Conservation (phyloP, 2,113 vertebrate genomes). For the Irena cyanogastra region DNA sequence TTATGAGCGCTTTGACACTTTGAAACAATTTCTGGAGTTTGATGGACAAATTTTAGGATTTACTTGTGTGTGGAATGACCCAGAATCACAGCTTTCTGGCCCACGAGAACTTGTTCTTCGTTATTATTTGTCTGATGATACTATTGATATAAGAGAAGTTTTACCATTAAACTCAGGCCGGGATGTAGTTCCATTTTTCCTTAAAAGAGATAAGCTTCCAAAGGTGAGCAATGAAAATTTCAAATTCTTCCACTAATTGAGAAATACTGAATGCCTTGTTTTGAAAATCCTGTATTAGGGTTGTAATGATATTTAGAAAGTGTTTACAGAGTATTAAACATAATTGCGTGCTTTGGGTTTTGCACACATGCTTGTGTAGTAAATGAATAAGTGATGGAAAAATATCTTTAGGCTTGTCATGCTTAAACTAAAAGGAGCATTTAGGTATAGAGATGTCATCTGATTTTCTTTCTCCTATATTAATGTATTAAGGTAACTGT, state of each 20-base stretch:
- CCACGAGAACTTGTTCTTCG: constrained; percentile 78
- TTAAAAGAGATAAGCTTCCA: constrained; percentile 83
- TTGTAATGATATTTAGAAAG: background rate
- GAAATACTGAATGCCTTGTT: background rate
- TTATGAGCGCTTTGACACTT: constrained; percentile 78
- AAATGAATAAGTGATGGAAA: background rate
- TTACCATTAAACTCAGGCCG: constrained; percentile 76
- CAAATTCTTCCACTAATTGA: background rate
- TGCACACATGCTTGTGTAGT: background rate
- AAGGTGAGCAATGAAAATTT: constrained; percentile 77
- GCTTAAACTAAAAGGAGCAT: background rate
- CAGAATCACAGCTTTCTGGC: constrained; percentile 65
- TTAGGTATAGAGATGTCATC: background rate
- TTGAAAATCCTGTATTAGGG: background rate
- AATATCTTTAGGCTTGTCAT: background rate
- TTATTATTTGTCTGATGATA: constrained; percentile 89
- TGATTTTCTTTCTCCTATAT: background rate
- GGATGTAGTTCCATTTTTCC: constrained; percentile 73
- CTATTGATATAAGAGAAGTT: constrained; percentile 84
- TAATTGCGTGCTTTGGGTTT: background rate
- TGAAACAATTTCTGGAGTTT: constrained; percentile 83
- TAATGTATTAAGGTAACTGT: background rate
- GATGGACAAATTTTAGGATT: constrained; percentile 86
- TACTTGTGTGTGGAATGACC: constrained; percentile 86
- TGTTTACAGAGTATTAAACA: background rate